Evolutionary conservation across 1,140 invertebrate genomes (phyloP), one percentile per base, ranked within the genome.

Genomic region (Drosophila pseudoananassae): DNA sequence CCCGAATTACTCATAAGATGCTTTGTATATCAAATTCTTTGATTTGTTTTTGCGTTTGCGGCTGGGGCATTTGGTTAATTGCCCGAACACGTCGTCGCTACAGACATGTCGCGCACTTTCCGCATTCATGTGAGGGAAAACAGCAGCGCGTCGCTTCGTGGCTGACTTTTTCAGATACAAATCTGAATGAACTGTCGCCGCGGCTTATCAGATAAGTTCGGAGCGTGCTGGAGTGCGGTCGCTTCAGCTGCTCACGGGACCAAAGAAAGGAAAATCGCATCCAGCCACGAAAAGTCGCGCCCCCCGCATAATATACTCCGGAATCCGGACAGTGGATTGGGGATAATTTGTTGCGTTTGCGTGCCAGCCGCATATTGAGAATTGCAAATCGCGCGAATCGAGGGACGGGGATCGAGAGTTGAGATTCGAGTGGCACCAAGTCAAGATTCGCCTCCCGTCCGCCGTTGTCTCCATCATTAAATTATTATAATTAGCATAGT

Each of bases 401-500:
- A 33, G 57, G 63, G 47, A 27, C 58, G 63, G 27, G 63, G 25
- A 33, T 33, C 53, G n/a, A 1, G 20, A 10, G 33, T 23, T 51
- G 29, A 17, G 40, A 15, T 15, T 20, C 43, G 43, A 46, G 43
- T 46, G 17, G 17, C 43, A 20, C 43, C 51, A 57, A 47, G 36
- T 58, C 15, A n/a, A 23, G 40, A 43, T 7, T 43, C 40, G 50
- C 50, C 38, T 36, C 43, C 38, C 33, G 52, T 53, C 14, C 46
- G 14, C 56, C 49, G 43, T 56, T 15, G 45, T 74, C 81, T 70
- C 70, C 78, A 70, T 71, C 75, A 87, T 78, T 65, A 69, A 88
- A 88, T 88, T 88, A 88, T 88, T 76, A 88, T 88, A 88, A 88
- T 88, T 88, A 88, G 83, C 83, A 83, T 88, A 83, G 58, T 58